A percentile compares a stretch with the other conserved stretches of the same genome.
phyloP scores from a whole-genome alignment of 2,888 invertebrate species.

The Apodemia zela region DNA sequence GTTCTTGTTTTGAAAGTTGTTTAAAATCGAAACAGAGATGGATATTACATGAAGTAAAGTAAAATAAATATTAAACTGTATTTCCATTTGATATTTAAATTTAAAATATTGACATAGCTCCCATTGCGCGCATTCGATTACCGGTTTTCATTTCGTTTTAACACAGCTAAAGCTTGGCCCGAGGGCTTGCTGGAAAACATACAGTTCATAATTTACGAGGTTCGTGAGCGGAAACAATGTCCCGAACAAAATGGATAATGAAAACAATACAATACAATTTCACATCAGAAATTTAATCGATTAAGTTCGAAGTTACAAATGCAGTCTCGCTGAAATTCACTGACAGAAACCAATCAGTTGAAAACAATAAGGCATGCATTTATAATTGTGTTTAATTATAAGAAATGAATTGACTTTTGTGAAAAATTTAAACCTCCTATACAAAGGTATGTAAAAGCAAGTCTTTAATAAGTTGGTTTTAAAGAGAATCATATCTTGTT shows the following conservation, averaged over 20 bases:
- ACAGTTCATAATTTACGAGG: conserved; percentile 73
- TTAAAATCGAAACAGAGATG: conserved; percentile 52
- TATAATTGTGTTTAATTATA: conserved; percentile 19
- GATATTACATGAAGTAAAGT: conserved; percentile 48
- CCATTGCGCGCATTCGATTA: conserved; percentile 75
- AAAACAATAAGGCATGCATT: conserved; percentile 17
- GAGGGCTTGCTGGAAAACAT: conserved; percentile 65
- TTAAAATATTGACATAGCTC: conserved; percentile 75
- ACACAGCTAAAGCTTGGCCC: conserved; percentile 60
- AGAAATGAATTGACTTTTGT: background rate
- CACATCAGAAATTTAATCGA: conserved; percentile 67
- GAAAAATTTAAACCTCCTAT: conserved; percentile 1
- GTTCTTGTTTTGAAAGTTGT: conserved; percentile 40
- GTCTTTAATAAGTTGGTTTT: conserved; percentile 50
- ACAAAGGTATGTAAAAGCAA: conserved; percentile 16
- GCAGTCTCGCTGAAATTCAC: conserved; percentile 45
- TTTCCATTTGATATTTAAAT: conserved; percentile 70
- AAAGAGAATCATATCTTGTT: conserved; percentile 78
- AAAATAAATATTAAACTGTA: conserved; percentile 63
- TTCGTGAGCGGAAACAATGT: conserved; percentile 68
- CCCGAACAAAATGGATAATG: conserved; percentile 69
- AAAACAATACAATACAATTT: conserved; percentile 67
- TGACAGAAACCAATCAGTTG: conserved; percentile 31
- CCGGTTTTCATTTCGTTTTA: conserved; percentile 77
- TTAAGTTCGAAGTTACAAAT: conserved; percentile 54